These are phyloP conservation scores for Bilobella aurantiaca DNA, from an alignment of 1,140 invertebrate species.

Conservation along the genomic window DNA sequence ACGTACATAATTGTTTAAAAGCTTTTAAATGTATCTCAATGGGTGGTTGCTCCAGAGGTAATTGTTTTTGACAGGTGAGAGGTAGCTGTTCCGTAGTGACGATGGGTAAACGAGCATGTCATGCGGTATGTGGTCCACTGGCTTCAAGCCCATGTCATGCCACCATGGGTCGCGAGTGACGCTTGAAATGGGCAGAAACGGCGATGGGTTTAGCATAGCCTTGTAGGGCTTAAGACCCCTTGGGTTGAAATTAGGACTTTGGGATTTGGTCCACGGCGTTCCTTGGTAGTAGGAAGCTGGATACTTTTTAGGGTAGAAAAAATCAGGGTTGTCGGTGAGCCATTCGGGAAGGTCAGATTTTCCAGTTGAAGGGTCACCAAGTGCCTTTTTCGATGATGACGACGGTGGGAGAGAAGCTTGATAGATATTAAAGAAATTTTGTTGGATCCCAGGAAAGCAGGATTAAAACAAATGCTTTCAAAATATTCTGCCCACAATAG, in stretches of 20 bases:
- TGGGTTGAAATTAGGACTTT: background rate
- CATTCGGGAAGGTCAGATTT: slow-evolving; percentile 15
- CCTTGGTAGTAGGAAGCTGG: slow-evolving; percentile 22
- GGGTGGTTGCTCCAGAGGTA: slow-evolving; percentile 80
- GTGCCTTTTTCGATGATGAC: background rate
- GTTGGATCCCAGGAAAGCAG: too few relatives aligned
- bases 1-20: background rate
- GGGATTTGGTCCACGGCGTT: slow-evolving; percentile 14
- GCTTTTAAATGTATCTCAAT: slow-evolving; percentile 59
- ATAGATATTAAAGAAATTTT: background rate
- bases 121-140: slow-evolving; percentile 49
- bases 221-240: slow-evolving; percentile 45
- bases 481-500: too few relatives aligned
- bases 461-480: too few relatives aligned
- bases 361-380: background rate
- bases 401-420: slow-evolving; percentile 18
- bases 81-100: slow-evolving; percentile 70
- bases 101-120: slow-evolving; percentile 55
- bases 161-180: slow-evolving; percentile 64
- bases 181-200: slow-evolving; percentile 60
- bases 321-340: slow-evolving; percentile 13
- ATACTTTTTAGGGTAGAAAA: slow-evolving; percentile 16
- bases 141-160: slow-evolving; percentile 64
- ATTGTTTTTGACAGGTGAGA: slow-evolving; percentile 74
- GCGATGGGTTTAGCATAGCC: slow-evolving; percentile 64